A percentile compares a stretch with the other conserved stretches of the same genome.
These are phyloP conservation scores for Lethrus apterus DNA, from an alignment of 1,140 invertebrate species.

Conservation along the genomic window DNA sequence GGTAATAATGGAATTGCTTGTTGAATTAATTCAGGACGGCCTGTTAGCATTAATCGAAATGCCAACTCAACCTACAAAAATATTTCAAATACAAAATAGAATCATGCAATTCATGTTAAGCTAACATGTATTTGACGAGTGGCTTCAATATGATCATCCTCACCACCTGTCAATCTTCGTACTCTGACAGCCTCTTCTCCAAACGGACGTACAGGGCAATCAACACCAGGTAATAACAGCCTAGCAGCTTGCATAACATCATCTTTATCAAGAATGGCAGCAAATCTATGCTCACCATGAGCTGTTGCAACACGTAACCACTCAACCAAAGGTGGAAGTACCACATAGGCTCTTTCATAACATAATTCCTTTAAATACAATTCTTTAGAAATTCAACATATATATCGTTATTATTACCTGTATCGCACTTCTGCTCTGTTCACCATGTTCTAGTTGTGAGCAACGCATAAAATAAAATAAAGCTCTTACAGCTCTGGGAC, in stretches of 20 bases:
- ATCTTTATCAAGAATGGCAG: conserved; percentile 70
- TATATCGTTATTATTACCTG: conserved; percentile 18
- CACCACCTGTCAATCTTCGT: conserved; percentile 32
- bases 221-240: conserved; percentile 76
- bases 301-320: conserved; percentile 78
- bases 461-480: conserved; percentile 89
- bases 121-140: conserved; percentile 45
- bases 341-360: conserved; percentile 79
- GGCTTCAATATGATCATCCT: conserved; percentile 37
- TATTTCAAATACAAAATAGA: conserved; percentile 6
- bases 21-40: conserved; percentile 66
- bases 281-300: conserved; percentile 74
- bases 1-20: conserved; percentile 72
- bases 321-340: conserved; percentile 78
- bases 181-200: conserved; percentile 45
- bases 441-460: conserved; percentile 61
- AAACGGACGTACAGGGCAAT: conserved; percentile 73
- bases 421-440: conserved; percentile 33
- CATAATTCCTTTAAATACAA: conserved; percentile 61
- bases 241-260: conserved; percentile 83
- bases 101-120: not conserved
- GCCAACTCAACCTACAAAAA: conserved; percentile 60
- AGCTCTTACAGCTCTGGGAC: conserved; percentile 62
- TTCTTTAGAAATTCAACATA: not conserved
- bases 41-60: conserved; percentile 70